Evolutionary conservation across 1,140 invertebrate species (phyloP), one percentile per base, ranked within the genome.

Genomic region (Dermatophagoides farinae): DNA sequence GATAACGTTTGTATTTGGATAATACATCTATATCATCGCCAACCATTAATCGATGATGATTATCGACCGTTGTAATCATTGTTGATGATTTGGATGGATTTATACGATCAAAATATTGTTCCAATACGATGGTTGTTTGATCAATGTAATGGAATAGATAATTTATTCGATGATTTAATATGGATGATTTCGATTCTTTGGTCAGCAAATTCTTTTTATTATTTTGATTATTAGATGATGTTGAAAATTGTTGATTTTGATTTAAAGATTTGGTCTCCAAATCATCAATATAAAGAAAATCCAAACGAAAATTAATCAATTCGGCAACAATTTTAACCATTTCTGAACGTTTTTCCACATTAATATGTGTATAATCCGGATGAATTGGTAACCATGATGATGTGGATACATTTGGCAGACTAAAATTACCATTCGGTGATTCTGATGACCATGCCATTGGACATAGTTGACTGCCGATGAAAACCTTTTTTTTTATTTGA

Each of bases 371-470:
- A 38, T 64, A 65, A 22, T 65, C 62, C 1, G 64, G 60, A 61
- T 61, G 61, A 12, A 64, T 6, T 4, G 66, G 66, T 1, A 66
- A 18, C 66, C 66, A 66, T 2, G 61, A 55, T 6, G 23, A 12
- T 23, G 57, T 2, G n/a, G 22, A 60, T 10, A 43, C 14, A 20
- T 57, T 54, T 14, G n/a, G 20, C 14, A 37, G n/a, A 9, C 59
- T 62, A 57, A 66, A 66, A 23, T 64, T 62, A 10, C 55, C 65
- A 1, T 61, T 57, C 11, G 60, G 58, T 31, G 57, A 55, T n/a
- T n/a, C 55, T 2, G 64, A 41, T n/a, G 58, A 61, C 66, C 66
- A 66, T 14, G 62, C 57, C 62, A 66, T 65, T 5, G 66, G 66
- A 20, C 62, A 61, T 9, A 66, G 50, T 55, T 66, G 66, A 23